These are phyloP conservation scores for Orchesella flavescens DNA, from an alignment of 2,888 invertebrate species.

Conservation along the genomic window DNA sequence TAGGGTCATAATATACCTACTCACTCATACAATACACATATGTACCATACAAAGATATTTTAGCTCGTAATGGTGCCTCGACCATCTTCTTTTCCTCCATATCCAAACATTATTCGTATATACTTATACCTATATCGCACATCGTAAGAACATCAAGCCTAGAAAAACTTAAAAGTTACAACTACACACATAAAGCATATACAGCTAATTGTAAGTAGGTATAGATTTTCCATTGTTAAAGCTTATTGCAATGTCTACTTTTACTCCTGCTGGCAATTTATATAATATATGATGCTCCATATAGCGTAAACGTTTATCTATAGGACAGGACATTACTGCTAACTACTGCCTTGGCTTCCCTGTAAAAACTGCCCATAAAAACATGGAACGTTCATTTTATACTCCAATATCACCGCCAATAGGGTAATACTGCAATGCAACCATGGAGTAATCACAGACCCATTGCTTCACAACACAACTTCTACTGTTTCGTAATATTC, in stretches of 20 bases:
- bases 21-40: neutral
- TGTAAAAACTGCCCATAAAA: neutral
- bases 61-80: too few relatives aligned
- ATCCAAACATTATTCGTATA: too few relatives aligned
- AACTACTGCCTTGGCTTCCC: neutral
- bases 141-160: too few relatives aligned
- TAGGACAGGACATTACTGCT: neutral
- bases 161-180: too few relatives aligned
- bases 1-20: neutral
- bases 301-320: constrained; percentile 2
- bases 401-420: neutral
- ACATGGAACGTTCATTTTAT: neutral
- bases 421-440: neutral
- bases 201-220: too few relatives aligned
- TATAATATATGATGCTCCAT: constrained; percentile 16
- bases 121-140: too few relatives aligned
- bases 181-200: too few relatives aligned
- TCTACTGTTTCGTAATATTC: neutral
- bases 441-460: constrained; percentile 14
- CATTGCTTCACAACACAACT: neutral
- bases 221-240: too few relatives aligned
- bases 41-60: neutral
- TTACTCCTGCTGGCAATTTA: neutral
- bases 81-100: too few relatives aligned
- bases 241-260: too few relatives aligned